Evolutionary conservation across 30 jellyfish, hydroid and myxozoan genomes (phyloP), one percentile per base, ranked within the genome.

Genomic region (Sanderia malayensis): DNA sequence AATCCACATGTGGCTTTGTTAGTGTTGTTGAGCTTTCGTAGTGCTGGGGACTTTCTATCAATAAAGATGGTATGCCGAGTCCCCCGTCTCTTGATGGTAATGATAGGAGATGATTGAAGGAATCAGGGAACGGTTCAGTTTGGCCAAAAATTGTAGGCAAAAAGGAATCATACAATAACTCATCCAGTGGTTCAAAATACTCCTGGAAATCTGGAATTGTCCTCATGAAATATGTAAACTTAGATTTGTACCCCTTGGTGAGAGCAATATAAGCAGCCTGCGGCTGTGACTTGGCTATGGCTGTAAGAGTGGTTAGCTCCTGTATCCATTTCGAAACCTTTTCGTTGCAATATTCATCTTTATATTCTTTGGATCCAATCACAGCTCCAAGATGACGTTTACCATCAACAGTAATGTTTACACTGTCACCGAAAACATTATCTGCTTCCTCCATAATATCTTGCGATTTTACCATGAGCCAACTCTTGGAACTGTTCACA

Each of bases 181-280:
- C 34, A 25, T 66, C 65, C 19, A 66, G 19, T 21, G 65, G 79
- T 21, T 13, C 0, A 21, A 25, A 2, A 29, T 25, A 31, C 4
- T 66, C 26, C 28, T 66, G 61, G 70, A 66, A 31, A 19, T 26
- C 69, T 0, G 0, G 31, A 7, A 66, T 66, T 29, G 79, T 28
- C 21, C 79, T 24, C 79, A 26, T 22, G 0, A 66, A 66, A 52
- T 66, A 66, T 11, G 79, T 22, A 29, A 66, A 66, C 58, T 66
- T 66, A 31, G 79, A 21, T 66, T 44, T 66, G 79, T 22, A 66
- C 4, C 65, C 70, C 44, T 66, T 66, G 19, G 65, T 66, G 70
- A 25, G 44, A 10, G 79, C 79, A 11, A 34, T 30, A 63, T 63
- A 63, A 41, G 55, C 11, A 41, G 55, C 55, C 15, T 41, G 55